A percentile compares a stretch with the other conserved stretches of the same genome.
These are phyloP conservation scores for Troides oblongomaculatus DNA, from an alignment of 2,888 invertebrate genomes.

Conservation along the genomic window DNA sequence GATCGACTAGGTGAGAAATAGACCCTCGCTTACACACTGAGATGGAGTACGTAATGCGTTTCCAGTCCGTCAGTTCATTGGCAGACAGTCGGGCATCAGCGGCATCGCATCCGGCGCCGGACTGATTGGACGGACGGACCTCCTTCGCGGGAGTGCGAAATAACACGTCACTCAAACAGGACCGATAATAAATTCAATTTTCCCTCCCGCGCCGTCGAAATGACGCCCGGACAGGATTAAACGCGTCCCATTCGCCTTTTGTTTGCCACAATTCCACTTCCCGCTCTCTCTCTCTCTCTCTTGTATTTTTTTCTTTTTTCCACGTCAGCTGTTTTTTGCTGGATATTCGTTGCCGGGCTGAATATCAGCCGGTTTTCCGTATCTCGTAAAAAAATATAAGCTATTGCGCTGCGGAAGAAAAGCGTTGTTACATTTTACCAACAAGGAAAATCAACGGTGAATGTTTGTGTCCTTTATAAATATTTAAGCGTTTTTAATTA, in stretches of 20 bases:
- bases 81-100: slow-evolving; percentile 49
- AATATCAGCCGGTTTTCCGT: slow-evolving; percentile 35
- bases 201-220: slow-evolving; percentile 60
- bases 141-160: slow-evolving; percentile 70
- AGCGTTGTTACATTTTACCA: slow-evolving; percentile 6
- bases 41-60: slow-evolving; percentile 60
- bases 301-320: slow-evolving; percentile 44
- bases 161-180: slow-evolving; percentile 79
- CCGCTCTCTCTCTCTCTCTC: slow-evolving; percentile 46
- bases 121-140: slow-evolving; percentile 65
- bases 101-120: slow-evolving; percentile 51
- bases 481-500: too few relatives aligned
- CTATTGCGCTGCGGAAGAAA: slow-evolving; percentile 9
- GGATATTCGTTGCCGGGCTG: slow-evolving; percentile 37
- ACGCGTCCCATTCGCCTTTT: slow-evolving; percentile 72
- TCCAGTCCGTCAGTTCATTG: slow-evolving; percentile 53
- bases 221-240: slow-evolving; percentile 76
- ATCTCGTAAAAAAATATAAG: slow-evolving; percentile 23
- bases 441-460: neutral
- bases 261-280: slow-evolving; percentile 64
- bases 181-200: slow-evolving; percentile 80
- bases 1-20: slow-evolving; percentile 30
- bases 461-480: neutral
- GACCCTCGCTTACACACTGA: slow-evolving; percentile 36
- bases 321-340: slow-evolving; percentile 43